Conservation (phyloP, 2,113 vertebrate genomes). For the pig (Sus scrofa) region DNA sequence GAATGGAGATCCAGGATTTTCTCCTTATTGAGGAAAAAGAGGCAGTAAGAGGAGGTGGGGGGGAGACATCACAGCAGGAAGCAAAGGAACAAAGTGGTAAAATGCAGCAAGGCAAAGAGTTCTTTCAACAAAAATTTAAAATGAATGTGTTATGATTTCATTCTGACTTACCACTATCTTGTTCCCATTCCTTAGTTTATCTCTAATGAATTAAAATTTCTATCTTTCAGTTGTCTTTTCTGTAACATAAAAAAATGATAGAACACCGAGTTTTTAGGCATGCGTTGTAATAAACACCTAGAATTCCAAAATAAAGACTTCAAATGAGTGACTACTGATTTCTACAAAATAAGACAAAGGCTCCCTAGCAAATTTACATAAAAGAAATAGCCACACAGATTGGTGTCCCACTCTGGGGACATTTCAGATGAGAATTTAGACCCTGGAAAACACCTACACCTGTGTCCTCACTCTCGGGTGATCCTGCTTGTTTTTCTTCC, state of each 20-base stretch:
- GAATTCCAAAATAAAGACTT: slow-evolving; percentile 40
- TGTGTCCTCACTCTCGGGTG: neutral
- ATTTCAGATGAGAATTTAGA: neutral
- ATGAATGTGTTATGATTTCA: neutral
- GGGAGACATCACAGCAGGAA: neutral
- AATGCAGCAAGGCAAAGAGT: neutral
- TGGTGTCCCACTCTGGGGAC: neutral
- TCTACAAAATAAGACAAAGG: slow-evolving; percentile 19
- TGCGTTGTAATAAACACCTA: neutral
- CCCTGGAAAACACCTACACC: neutral
- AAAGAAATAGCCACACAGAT: neutral
- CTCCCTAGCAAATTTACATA: neutral
- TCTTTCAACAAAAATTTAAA: neutral
- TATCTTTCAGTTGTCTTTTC: slow-evolving; percentile 67
- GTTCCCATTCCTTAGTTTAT: slow-evolving; percentile 52
- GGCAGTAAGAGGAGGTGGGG: neutral
- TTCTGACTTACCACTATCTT: slow-evolving; percentile 51
- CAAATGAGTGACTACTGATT: slow-evolving; percentile 16
- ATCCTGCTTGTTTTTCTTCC: neutral
- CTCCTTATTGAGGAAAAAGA: neutral
- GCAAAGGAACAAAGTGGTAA: neutral
- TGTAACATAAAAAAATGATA: slow-evolving; percentile 37
- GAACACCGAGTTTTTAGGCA: slow-evolving; percentile 42
- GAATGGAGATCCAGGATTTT: neutral
- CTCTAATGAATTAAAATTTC: slow-evolving; percentile 60